Conservation (phyloP, 2,797 vertebrate genomes). For the Enteromius unitaeniatus region DNA sequence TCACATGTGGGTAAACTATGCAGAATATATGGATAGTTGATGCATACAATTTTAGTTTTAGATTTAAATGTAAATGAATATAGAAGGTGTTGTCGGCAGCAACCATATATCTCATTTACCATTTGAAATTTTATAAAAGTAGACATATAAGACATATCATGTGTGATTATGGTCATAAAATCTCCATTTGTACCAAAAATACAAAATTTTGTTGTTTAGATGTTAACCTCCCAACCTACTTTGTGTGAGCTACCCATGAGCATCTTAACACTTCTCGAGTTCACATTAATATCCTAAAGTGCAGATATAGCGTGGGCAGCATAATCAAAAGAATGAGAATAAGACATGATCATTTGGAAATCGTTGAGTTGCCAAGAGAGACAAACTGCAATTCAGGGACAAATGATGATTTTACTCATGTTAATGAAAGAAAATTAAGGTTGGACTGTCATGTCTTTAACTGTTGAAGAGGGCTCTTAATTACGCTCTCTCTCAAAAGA, state of each 20-base stretch:
- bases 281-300: constrained; percentile 25
- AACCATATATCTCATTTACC: neutral
- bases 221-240: neutral
- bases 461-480: constrained; percentile 14
- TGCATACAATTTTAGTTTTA: neutral
- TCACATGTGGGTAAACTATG: neutral
- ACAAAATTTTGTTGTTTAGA: neutral
- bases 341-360: constrained; percentile 30
- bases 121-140: constrained; percentile 3
- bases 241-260: neutral
- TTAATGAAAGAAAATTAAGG: constrained; percentile 13
- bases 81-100: neutral
- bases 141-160: neutral
- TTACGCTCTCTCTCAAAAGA: constrained; percentile 26
- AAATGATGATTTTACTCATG: constrained; percentile 19
- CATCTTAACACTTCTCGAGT: neutral
- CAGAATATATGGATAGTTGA: neutral
- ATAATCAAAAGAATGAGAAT: constrained; percentile 27
- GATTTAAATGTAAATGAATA: neutral
- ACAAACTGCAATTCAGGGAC: constrained; percentile 23
- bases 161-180: neutral
- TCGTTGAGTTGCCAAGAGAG: neutral
- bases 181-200: neutral
- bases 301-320: constrained; percentile 10
- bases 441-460: constrained; percentile 18